Conservation (phyloP, 2,797 vertebrate species). For the Ptychobarbus kaznakovi region DNA sequence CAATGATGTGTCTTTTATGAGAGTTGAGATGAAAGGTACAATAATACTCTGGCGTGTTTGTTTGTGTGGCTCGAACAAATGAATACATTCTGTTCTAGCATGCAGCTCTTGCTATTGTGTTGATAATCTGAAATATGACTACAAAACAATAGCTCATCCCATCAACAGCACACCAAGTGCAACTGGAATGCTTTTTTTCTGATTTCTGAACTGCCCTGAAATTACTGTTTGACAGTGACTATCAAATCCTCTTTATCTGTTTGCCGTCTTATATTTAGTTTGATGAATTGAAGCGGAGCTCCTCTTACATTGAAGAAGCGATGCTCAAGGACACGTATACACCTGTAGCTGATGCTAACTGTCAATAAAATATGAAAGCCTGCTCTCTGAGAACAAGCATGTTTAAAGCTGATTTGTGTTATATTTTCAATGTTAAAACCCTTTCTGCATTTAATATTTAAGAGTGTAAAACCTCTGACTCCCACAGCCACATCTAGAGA, state of each 20-base stretch:
- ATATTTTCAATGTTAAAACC: background rate
- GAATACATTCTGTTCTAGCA: background rate
- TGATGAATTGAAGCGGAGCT: background rate
- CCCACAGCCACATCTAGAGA: background rate
- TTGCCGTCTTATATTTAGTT: background rate
- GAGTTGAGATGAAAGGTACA: background rate
- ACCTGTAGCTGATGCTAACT: background rate
- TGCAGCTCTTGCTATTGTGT: conserved; percentile 1
- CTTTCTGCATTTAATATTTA: background rate
- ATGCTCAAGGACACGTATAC: background rate
- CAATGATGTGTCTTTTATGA: conserved; percentile 5
- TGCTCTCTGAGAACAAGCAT: background rate
- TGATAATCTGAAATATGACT: conserved; percentile 5
- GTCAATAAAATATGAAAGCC: background rate
- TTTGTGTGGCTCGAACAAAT: background rate
- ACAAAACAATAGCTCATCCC: background rate
- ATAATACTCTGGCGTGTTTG: background rate
- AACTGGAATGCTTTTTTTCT: background rate
- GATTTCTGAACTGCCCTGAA: background rate
- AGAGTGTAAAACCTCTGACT: background rate
- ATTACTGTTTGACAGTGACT: conserved; percentile 4
- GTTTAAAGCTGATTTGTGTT: background rate
- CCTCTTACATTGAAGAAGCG: background rate
- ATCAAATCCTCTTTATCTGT: background rate
- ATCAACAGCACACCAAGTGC: background rate